phyloP scores from a whole-genome alignment of 2,888 invertebrate genomes.

The Xanthostigma xanthostigma region DNA sequence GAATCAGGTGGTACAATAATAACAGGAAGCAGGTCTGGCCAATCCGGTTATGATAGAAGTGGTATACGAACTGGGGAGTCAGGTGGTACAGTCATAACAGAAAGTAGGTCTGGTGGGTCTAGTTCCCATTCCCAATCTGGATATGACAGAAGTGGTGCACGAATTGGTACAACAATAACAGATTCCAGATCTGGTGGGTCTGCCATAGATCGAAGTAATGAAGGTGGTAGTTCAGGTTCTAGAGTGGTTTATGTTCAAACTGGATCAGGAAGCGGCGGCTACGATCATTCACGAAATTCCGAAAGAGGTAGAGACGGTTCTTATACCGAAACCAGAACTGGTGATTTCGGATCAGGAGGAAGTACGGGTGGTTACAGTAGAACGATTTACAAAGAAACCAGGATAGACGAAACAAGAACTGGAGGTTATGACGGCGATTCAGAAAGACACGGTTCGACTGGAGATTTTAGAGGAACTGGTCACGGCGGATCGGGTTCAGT shows the following conservation, averaged over 20 bases:
- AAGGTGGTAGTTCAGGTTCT: background rate
- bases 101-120: conserved; percentile 7
- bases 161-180: conserved; percentile 11
- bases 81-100: conserved; percentile 11
- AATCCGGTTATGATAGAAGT: conserved; percentile 7
- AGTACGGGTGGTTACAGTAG: no score
- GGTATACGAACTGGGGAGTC: conserved; percentile 11
- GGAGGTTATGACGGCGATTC: background rate
- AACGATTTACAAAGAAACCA: background rate
- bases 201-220: conserved; percentile 8
- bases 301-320: background rate
- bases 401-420: background rate
- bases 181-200: background rate
- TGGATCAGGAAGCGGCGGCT: background rate
- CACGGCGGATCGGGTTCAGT: no score
- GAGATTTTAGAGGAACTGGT: background rate
- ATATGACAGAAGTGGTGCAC: conserved; percentile 10
- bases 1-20: conserved; percentile 10
- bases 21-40: conserved; percentile 5
- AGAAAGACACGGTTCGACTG: background rate
- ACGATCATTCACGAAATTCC: background rate
- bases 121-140: conserved; percentile 5
- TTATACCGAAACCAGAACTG: background rate
- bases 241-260: background rate
- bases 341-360: background rate